Conservation (phyloP, 2,888 invertebrate species). For the Glyphotaelius pellucidus region DNA sequence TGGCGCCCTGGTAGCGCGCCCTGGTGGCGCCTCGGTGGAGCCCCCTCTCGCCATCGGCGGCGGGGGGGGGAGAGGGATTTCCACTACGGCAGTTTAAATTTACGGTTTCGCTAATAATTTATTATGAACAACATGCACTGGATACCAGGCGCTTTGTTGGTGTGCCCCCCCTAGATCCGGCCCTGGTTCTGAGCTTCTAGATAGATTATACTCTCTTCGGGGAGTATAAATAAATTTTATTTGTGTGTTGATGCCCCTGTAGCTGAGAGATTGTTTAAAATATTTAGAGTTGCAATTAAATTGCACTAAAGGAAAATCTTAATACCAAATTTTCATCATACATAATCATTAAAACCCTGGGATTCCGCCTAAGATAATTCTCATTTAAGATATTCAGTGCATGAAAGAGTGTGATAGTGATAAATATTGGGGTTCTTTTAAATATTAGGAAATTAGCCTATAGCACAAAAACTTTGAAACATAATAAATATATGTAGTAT, state of each 20-base stretch:
- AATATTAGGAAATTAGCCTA: neutral
- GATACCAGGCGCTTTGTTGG: no score
- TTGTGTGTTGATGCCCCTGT: neutral
- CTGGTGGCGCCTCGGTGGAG: no score
- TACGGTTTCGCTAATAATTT: no score
- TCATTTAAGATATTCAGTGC: neutral
- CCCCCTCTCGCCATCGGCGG: no score
- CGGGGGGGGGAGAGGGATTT: no score
- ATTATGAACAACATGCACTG: no score
- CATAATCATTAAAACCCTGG: neutral
- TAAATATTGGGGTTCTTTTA: neutral
- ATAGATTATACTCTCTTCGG: neutral
- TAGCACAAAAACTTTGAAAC: neutral
- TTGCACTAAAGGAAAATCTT: neutral
- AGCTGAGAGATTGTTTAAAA: neutral
- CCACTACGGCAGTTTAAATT: no score
- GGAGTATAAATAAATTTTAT: neutral
- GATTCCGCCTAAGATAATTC: neutral
- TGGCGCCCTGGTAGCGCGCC: no score
- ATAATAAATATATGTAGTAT: neutral
- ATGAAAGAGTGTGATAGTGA: neutral
- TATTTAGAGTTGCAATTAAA: neutral
- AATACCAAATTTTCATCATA: neutral
- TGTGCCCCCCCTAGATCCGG: no score
- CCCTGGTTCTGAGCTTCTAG: neutral